Percentiles rank a stretch among this genome's conserved stretches.
Conservation (phyloP, 2,113 vertebrate genomes). For the Urocitellus parryii region DNA sequence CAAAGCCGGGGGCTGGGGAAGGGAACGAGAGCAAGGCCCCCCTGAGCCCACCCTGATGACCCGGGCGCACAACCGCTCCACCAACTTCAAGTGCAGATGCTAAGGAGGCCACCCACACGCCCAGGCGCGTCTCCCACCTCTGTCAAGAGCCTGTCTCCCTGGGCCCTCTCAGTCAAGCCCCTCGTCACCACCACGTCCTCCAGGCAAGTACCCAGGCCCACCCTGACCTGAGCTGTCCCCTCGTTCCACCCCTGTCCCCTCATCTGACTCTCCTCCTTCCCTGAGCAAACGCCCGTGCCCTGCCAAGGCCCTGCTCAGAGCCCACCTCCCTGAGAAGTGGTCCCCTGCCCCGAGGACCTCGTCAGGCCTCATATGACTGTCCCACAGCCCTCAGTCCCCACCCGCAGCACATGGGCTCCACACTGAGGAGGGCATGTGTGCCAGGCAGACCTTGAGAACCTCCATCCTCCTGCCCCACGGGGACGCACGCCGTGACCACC, state of each 20-base stretch:
- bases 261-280: not conserved
- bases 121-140: not conserved
- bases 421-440: accelerated
- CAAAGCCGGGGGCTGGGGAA: not conserved
- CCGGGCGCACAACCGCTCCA: not conserved
- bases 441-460: not conserved
- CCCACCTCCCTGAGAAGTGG: not conserved
- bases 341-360: too few relatives aligned
- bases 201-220: accelerated
- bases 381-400: accelerated
- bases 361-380: too few relatives aligned
- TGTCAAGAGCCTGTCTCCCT: not conserved
- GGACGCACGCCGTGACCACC: too few relatives aligned
- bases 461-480: not conserved
- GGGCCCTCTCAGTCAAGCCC: not conserved
- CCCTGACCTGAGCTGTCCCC: not conserved
- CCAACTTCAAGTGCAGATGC: accelerated
- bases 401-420: too few relatives aligned
- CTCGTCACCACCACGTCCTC: not conserved
- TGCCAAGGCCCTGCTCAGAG: not conserved
- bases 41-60: accelerated
- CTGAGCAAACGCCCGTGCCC: not conserved
- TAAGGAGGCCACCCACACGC: accelerated
- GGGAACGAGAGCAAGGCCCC: not conserved
- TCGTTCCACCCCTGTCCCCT: not conserved